Percentiles rank a stretch among this genome's conserved stretches.
phyloP scores from a whole-genome alignment of 1,140 invertebrate genomes.

The Drosophila ficusphila region DNA sequence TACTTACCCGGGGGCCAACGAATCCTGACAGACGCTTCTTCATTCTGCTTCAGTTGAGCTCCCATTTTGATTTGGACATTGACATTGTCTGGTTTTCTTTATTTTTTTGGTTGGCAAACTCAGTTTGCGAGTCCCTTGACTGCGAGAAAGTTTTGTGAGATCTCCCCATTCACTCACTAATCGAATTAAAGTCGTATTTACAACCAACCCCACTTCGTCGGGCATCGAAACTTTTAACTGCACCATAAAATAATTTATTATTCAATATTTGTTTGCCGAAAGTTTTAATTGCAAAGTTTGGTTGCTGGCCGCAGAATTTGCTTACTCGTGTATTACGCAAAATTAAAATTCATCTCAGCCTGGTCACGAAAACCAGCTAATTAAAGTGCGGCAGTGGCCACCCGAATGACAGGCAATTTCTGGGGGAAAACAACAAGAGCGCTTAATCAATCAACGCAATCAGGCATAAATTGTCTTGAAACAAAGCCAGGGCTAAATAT shows the following conservation, averaged over 20 bases:
- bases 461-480: slow-evolving; percentile 81
- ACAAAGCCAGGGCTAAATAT: slow-evolving; percentile 75
- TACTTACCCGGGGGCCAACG: slow-evolving; percentile 30
- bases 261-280: slow-evolving; percentile 62
- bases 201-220: neutral
- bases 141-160: slow-evolving; percentile 19
- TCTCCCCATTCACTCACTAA: slow-evolving; percentile 15
- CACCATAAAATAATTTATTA: slow-evolving; percentile 67
- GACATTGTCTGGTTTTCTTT: slow-evolving; percentile 40
- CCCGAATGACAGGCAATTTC: slow-evolving; percentile 28
- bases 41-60: slow-evolving; percentile 26
- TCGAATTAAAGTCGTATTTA: slow-evolving; percentile 31
- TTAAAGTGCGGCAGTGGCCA: slow-evolving; percentile 51
- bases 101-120: neutral
- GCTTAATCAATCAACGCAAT: slow-evolving; percentile 81
- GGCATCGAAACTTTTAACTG: slow-evolving; percentile 46
- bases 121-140: neutral
- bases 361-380: slow-evolving; percentile 41
- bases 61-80: slow-evolving; percentile 38
- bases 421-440: slow-evolving; percentile 55
- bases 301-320: slow-evolving; percentile 10
- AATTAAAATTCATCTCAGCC: slow-evolving; percentile 30
- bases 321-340: neutral
- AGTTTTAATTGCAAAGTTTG: slow-evolving; percentile 73
- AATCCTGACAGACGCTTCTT: slow-evolving; percentile 19